A percentile compares a stretch with the other conserved stretches of the same genome.
These are phyloP conservation scores for Scaptomyza hsui DNA, from an alignment of 1,140 invertebrate species.

Conservation along the genomic window DNA sequence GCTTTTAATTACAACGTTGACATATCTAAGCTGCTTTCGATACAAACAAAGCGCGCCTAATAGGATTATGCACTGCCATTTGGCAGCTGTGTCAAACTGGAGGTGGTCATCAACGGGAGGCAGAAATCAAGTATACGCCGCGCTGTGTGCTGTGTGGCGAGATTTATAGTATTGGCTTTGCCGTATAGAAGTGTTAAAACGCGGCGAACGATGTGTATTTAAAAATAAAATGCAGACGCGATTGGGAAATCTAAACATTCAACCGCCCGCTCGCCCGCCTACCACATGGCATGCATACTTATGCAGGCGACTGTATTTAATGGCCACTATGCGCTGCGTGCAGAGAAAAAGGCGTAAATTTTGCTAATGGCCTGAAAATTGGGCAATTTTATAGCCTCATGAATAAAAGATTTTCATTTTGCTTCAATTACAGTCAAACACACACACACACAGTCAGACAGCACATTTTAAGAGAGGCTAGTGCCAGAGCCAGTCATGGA, in stretches of 20 bases:
- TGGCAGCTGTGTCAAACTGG: conserved; percentile 46
- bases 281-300: conserved; percentile 70
- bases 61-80: conserved; percentile 62
- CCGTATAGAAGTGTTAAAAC: conserved; percentile 46
- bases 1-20: conserved; percentile 80
- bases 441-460: conserved; percentile 38
- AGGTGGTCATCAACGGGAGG: not conserved
- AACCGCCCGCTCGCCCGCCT: conserved; percentile 32
- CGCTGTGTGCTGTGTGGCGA: conserved; percentile 9
- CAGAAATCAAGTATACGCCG: conserved; percentile 66
- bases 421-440: conserved; percentile 83
- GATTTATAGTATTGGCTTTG: conserved; percentile 12
- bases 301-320: conserved; percentile 81
- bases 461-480: conserved; percentile 31
- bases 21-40: conserved; percentile 79
- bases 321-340: conserved; percentile 79
- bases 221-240: conserved; percentile 54
- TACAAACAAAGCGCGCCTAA: conserved; percentile 69
- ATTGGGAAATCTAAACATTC: conserved; percentile 68
- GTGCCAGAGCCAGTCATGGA: conserved; percentile 60
- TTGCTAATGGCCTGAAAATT: conserved; percentile 84
- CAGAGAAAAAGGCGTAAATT: conserved; percentile 84
- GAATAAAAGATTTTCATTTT: conserved; percentile 84
- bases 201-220: conserved; percentile 36
- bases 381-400: conserved; percentile 84